Evolutionary conservation across 2,113 vertebrate genomes (phyloP), one percentile per base, ranked within the genome.

Genomic region (Mohoua ochrocephala): DNA sequence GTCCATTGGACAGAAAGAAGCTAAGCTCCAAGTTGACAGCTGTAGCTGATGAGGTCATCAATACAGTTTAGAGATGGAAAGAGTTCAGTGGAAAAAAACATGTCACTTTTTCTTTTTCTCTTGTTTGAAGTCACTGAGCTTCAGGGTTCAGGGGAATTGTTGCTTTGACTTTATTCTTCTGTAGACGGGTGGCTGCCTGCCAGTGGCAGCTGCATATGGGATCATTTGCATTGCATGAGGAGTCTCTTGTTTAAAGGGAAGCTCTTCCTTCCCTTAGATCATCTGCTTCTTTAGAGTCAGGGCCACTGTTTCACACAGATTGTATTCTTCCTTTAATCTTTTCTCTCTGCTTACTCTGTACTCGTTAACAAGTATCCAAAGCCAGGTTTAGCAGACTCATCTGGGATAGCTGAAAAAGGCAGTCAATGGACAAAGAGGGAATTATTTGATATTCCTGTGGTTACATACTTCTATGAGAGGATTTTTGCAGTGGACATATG

Each of bases 101-200:
- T 97, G 97, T 96, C 96, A 96, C 96, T 97, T 97, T 96, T 97
- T 93, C 95, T 93, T 93, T 96, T 97, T 93, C 96, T 91, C 83
- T 97, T 93, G 93, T 98, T 98, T 98, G 98, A 98, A 98, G 97
- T 98, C 97, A 97, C 94, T 98, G 97, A 98, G 98, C 98, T 98
- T 97, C 91, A 97, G 97, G 92, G 91, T 98, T 97, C 95, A 86
- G 96, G 96, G 95, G 97, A 97, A 98, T 98, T 98, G 97, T 97
- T 97, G 96, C 96, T 97, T 97, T 97, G 97, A 97, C 95, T 98
- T 98, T 98, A 98, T 98, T 98, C 97, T 98, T 95, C 49, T 93
- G 97, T 96, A 98, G 97, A 97, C 94, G 94, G 96, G 97, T 98
- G 98, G 98, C 98, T 98, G 98, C 63, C 93, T 98, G 98, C 98